phyloP scores from a whole-genome alignment of 2,113 vertebrate genomes.

The Cisticola juncidis region DNA sequence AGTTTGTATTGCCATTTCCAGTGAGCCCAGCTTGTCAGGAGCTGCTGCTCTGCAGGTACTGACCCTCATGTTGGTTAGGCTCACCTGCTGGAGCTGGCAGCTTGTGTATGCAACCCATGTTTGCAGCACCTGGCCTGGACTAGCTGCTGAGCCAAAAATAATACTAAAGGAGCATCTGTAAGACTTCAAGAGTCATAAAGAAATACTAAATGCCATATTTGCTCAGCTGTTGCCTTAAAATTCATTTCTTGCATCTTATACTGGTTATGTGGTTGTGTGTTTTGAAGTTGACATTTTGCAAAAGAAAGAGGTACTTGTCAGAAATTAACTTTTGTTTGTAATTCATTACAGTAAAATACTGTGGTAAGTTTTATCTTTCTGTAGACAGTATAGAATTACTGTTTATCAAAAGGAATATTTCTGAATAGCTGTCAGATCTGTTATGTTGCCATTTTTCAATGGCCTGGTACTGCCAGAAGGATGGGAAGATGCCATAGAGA shows the following conservation, averaged over 20 bases:
- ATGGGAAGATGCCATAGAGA: neutral
- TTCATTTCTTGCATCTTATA: neutral
- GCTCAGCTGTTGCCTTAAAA: neutral
- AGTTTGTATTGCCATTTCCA: neutral
- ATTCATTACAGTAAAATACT: neutral
- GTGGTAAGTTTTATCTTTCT: neutral
- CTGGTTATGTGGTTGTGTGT: neutral
- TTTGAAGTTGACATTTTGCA: neutral
- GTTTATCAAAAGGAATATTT: neutral
- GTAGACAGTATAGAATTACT: neutral
- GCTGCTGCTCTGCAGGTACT: neutral
- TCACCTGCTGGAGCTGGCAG: neutral
- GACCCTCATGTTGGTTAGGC: neutral
- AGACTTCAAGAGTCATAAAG: neutral
- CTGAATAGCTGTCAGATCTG: neutral
- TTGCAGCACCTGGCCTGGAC: neutral
- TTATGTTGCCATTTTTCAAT: neutral
- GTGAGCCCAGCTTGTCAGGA: neutral
- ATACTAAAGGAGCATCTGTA: neutral
- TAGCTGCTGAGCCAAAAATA: neutral
- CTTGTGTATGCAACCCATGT: accelerated
- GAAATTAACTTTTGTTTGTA: neutral
- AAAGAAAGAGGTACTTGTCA: neutral
- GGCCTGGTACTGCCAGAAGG: neutral
- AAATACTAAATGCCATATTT: neutral